Percentiles rank a stretch among this genome's conserved stretches.
Evolutionary conservation across 2,113 vertebrate genomes (phyloP).

Genomic region (Pardalotus punctatus): DNA sequence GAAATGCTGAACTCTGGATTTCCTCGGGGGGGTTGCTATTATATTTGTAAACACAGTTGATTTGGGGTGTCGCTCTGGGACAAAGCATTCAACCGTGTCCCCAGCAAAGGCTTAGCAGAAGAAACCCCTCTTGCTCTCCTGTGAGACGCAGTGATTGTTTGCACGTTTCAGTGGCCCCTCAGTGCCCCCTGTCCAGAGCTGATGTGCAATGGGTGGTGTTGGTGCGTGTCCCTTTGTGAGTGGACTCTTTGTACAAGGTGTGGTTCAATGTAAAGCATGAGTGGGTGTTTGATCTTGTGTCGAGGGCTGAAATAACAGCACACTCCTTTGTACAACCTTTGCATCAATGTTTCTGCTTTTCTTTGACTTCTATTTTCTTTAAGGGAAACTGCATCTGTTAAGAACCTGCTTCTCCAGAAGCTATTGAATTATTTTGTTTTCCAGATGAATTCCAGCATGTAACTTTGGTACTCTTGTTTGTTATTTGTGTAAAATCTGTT

Average conservation of each 20-base stretch:
- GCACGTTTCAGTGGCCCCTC: neutral
- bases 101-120: neutral
- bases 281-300: constrained; percentile 41
- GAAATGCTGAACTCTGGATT: constrained; percentile 17
- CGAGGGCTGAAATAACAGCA: constrained; percentile 52
- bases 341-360: constrained; percentile 45
- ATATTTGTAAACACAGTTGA: neutral
- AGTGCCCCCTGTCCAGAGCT: neutral
- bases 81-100: neutral
- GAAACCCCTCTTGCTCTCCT: neutral
- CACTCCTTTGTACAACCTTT: constrained; percentile 53
- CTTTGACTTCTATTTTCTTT: constrained; percentile 52
- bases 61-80: neutral
- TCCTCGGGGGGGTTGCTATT: neutral
- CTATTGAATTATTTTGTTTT: constrained; percentile 54
- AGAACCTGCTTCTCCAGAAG: constrained; percentile 61
- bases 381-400: constrained; percentile 59
- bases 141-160: neutral
- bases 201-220: constrained; percentile 46
- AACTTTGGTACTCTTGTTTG: constrained; percentile 80
- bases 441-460: constrained; percentile 81
- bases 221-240: constrained; percentile 56
- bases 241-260: constrained; percentile 47
- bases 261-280: constrained; percentile 58
- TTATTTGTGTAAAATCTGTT: constrained; percentile 80